Evolutionary conservation across 2,888 invertebrate species (phyloP).

Genomic region (Diplazon laetatorius): DNA sequence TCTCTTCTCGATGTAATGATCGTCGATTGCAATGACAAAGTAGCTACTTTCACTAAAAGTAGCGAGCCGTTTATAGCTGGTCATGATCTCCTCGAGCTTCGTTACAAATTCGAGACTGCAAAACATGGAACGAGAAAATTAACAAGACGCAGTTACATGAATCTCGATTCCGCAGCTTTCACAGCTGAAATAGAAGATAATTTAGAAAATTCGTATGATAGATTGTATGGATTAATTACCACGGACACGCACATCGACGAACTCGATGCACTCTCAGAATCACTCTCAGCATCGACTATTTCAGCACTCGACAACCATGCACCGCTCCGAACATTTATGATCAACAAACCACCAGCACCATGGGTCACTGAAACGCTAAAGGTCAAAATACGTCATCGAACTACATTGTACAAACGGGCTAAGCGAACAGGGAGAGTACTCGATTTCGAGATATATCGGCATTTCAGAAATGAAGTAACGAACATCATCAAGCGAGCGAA

Average conservation of each 20-base stretch:
- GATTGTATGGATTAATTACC: too few relatives aligned
- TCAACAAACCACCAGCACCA: neutral
- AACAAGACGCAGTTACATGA: too few relatives aligned
- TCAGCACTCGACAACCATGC: neutral
- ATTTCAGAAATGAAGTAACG: neutral
- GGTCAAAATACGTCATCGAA: too few relatives aligned
- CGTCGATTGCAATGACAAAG: neutral
- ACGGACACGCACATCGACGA: too few relatives aligned
- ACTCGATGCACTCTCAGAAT: too few relatives aligned
- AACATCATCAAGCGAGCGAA: neutral
- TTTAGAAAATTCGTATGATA: too few relatives aligned
- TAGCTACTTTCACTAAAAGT: neutral
- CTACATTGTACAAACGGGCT: neutral
- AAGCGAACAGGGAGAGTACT: neutral
- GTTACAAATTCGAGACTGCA: neutral
- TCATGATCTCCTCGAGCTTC: neutral
- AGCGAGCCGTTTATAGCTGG: slow-evolving; percentile 7
- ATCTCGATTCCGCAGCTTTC: too few relatives aligned
- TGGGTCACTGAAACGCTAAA: neutral
- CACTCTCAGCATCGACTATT: too few relatives aligned
- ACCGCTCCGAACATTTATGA: neutral
- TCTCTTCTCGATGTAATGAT: slow-evolving; percentile 15
- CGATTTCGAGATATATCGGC: neutral
- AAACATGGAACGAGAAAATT: too few relatives aligned
- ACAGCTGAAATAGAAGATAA: too few relatives aligned